Percentiles rank a stretch among this genome's conserved stretches.
Conservation (phyloP, 2,113 vertebrate species). For the Asarcornis scutulata region DNA sequence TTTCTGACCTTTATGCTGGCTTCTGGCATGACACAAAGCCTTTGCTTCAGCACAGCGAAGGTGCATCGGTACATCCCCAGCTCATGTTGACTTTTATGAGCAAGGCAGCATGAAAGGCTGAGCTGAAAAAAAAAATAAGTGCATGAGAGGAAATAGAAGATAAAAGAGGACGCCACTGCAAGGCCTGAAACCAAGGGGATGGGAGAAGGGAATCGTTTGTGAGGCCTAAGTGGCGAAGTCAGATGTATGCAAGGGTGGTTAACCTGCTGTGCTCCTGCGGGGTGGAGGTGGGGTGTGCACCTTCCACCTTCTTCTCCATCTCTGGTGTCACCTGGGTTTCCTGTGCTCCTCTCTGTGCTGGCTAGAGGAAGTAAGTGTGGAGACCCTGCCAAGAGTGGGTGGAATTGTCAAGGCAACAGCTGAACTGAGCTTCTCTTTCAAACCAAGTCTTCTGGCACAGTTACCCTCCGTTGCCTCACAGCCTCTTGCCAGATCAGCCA, state of each 20-base stretch:
- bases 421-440: neutral
- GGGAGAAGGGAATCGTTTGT: neutral
- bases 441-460: neutral
- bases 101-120: neutral
- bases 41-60: neutral
- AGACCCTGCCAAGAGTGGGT: neutral
- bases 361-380: neutral
- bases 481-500: neutral
- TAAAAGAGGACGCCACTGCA: neutral
- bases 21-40: neutral
- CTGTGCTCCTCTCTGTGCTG: neutral
- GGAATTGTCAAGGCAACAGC: neutral
- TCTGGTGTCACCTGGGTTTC: neutral
- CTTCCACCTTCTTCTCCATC: neutral
- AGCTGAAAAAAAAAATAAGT: neutral
- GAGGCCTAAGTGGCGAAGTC: neutral
- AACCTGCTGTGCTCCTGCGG: neutral
- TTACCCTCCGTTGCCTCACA: neutral
- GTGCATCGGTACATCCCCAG: neutral
- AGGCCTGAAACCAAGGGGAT: neutral
- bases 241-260: neutral
- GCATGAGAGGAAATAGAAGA: fast-evolving
- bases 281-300: neutral
- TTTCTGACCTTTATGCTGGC: neutral
- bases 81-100: neutral